Base-by-base conservation (phyloP, 2,888 invertebrate species). In the Tuberolachnus salignus region DNA sequence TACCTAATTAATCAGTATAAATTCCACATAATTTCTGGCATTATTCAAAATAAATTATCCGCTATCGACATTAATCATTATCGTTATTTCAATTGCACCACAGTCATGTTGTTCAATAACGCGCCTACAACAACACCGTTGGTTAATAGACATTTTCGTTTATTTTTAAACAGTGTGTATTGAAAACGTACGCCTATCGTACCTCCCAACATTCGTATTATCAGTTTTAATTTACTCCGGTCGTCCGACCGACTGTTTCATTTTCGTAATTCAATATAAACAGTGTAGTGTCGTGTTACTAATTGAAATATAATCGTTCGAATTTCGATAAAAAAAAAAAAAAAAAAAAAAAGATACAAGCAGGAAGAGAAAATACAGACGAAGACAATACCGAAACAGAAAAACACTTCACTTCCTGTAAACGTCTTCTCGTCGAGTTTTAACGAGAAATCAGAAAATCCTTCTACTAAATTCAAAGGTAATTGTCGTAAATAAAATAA, bases 191-290 rank as follows among this genome's bases (percentile, higher is more conserved):
- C 42, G n/a, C 59, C n/a, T 16, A 42, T 42, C 6, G 6, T 63
- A 42, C 2, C 61, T 42, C 42, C 34, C 42, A n/a, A 42, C 42
- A 63, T 63, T 64, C 21, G 11, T 63, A n/a, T 34, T 26, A 26
- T 63, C 34, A 13, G 42, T 34, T 63, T 1, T 19, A 3, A 63
- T 64, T 44, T 64, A 64, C 44, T 64, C 44, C 44, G 44, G 23
- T 64, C 44, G 14, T 64, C 64, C 19, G 21, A 64, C 44, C 44
- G 19, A 44, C 64, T 64, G 44, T 6, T 59, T 64, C 42, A 44
- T 63, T 63, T 64, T 64, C 64, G 44, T 64, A 44, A 44, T 64
- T 64, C 44, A 64, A 3, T 44, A 64, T 21, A 21, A 64, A 64
- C 44, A 44, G n/a, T n/a, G 21, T 44, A 64, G 11, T 44, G 44